Percentiles rank a stretch among this genome's conserved stretches.
phyloP scores from a whole-genome alignment of 2,888 invertebrate genomes.

The Gisinianus flammeolus region DNA sequence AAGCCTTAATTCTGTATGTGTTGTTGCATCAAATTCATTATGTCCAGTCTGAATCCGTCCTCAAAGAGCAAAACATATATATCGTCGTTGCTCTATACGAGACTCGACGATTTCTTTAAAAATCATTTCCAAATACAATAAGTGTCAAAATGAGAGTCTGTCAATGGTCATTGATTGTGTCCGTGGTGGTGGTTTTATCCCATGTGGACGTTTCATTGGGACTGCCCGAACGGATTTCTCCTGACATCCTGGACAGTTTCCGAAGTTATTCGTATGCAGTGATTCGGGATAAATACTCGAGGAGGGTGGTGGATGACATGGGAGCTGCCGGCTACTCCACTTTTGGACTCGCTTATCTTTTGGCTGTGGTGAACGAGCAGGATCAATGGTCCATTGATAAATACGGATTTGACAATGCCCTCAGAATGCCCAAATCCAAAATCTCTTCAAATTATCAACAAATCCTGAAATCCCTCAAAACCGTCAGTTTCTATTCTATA shows the following conservation, averaged over 20 bases:
- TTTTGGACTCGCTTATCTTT: constrained; percentile 50
- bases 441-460: constrained; percentile 45
- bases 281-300: neutral
- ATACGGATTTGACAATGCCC: constrained; percentile 51
- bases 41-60: no score
- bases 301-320: neutral
- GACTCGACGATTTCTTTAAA: no score
- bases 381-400: constrained; percentile 42
- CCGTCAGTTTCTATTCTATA: neutral
- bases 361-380: constrained; percentile 26
- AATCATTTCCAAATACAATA: no score
- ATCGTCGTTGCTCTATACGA: no score
- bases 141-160: no score
- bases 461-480: neutral
- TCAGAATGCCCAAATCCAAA: constrained; percentile 44
- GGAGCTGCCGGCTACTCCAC: constrained; percentile 51
- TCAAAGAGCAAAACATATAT: no score
- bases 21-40: no score
- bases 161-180: no score
- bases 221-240: neutral
- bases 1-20: no score
- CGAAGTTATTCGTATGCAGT: constrained; percentile 16
- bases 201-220: no score
- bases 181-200: no score
- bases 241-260: constrained; percentile 5